Base-by-base conservation (phyloP, 2,797 vertebrate genomes). In the Manis pentadactyla region DNA sequence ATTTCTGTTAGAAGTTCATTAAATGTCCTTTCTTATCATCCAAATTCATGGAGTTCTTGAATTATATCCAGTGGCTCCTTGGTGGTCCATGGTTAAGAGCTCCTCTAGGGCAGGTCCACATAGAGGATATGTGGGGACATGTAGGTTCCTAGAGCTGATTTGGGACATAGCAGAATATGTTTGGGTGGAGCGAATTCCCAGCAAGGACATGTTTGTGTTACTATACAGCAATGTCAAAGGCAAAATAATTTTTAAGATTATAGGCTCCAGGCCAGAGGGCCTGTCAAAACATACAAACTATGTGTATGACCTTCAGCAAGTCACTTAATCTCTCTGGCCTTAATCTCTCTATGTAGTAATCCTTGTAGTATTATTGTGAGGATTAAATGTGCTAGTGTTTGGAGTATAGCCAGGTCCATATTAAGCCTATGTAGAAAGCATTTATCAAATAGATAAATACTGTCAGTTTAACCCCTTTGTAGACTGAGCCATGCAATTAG, bases 361-460 rank as follows among this genome's bases (percentile, higher is more conserved):
- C 6, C 3, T 69, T 31, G 29, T n/a, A 61, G 13, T 0, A 23
- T 82, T 82, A 39, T 66, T 15, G 0, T 61, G n/a, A 73, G 46
- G n/a, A 19, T 55, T 64, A 66, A 37, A 49, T 71, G 27, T 39
- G 15, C 37, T 69, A 63, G 31, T 63, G 31, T 37, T 87, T 77
- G 25, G 19, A 59, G n/a, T n/a, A 18, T 37, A 12, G 7, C 23
- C 34, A 39, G 11, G 15, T 46, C 19, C 34, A n/a, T 39, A 3
- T 39, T 53, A 73, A 92, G 23, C 25, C 17, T 68, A 15, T 13
- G 14, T 39, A 39, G n/a, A 87, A 69, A 55, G 19, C 37, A 46
- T 77, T 63, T 69, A 55, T 87, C 25, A 86, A 49, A 51, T 75
- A 78, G 15, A 87, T 75, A 96, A 39, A 95, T 42, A 69, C 23